These are phyloP conservation scores for Amiota communis DNA, from an alignment of 2,888 invertebrate species.

Conservation along the genomic window DNA sequence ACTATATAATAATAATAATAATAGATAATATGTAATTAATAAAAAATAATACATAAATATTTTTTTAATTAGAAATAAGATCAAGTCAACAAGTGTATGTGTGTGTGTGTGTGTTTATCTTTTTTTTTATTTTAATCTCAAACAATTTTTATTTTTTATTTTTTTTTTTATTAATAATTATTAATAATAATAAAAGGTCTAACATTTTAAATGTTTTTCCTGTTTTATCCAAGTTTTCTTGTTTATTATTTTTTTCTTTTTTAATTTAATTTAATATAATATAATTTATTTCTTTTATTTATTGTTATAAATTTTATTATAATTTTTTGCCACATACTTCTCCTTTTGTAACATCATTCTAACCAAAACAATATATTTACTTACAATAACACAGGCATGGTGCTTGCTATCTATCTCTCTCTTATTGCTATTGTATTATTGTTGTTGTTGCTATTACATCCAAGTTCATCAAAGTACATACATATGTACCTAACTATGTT, in stretches of 20 bases:
- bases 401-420: too few species aligned
- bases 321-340: not conserved
- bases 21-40: too few species aligned
- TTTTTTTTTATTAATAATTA: too few species aligned
- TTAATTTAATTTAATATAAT: not conserved
- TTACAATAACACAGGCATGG: not conserved
- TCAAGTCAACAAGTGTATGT: not conserved
- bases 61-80: not conserved
- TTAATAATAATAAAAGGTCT: too few species aligned
- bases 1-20: not conserved
- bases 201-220: conserved; percentile 8
- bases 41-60: not conserved
- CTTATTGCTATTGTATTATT: not conserved
- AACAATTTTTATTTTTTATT: too few species aligned
- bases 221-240: not conserved
- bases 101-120: not conserved
- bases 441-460: not conserved
- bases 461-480: not conserved
- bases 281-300: not conserved
- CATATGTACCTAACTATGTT: too few species aligned
- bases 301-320: not conserved
- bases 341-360: not conserved
- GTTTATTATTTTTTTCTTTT: not conserved
- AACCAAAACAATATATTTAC: not conserved
- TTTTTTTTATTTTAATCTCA: too few species aligned